Evolutionary conservation across 2,888 invertebrate species (phyloP), one percentile per base, ranked within the genome.

Genomic region (Chymomyza fuscimana): DNA sequence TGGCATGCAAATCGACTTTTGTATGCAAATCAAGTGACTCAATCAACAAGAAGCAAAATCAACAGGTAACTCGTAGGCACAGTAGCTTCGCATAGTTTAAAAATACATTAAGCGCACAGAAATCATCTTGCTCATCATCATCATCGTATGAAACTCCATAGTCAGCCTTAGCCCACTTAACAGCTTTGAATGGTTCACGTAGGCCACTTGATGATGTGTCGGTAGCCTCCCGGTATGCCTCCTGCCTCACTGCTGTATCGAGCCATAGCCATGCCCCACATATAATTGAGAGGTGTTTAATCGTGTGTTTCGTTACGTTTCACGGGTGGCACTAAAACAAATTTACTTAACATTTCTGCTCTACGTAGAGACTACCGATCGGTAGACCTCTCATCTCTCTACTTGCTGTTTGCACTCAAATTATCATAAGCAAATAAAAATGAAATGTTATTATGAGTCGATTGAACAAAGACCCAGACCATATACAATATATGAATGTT

Each of bases 271-370:
- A 22, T 54, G 63, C 63, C 69, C 61, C 67, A 67, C 77, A 88
- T 88, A 90, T 91, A 91, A 91, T 91, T 91, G 89, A 90, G 90
- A 91, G 90, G 91, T 91, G 90, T 91, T 91, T 90, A 91, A 91
- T 91, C 90, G 91, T 89, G 89, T 89, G 89, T 91, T 90, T 84
- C 87, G 72, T 77, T 80, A 56, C 56, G 56, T 60, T 88, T 85
- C 88, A 86, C 87, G 82, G 76, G 72, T 70, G 72, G 66, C 69
- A 74, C 77, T 74, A 74, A 78, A 78, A 80, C 78, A 73, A 72
- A 73, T 65, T 71, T 80, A 73, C 79, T 79, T 77, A 59, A 46
- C 46, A 22, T 29, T 79, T 74, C 63, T 68, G 50, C 59, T 64
- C 16, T 56, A 36, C 56, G 54, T 16, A 15, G 56, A 54, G 22